Conservation (phyloP, 2,113 vertebrate species). For the Cynocephalus volans region DNA sequence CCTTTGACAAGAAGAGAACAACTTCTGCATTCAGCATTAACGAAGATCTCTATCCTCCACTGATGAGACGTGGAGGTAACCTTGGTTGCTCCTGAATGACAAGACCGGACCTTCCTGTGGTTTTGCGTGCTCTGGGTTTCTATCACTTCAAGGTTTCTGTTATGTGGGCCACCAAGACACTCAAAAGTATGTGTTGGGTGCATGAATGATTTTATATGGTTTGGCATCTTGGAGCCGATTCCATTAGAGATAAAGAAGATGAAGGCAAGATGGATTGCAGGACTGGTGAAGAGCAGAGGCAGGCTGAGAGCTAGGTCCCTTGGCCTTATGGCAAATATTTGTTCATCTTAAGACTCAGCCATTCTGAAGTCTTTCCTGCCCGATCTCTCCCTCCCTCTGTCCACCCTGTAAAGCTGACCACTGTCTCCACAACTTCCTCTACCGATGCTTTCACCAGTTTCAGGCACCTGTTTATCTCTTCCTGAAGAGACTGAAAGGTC, state of each 20-base stretch:
- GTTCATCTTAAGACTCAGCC: background rate
- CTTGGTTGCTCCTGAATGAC: background rate
- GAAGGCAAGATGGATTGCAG: background rate
- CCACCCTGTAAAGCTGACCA: background rate
- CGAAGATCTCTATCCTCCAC: background rate
- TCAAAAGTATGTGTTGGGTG: background rate
- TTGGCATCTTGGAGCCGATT: background rate
- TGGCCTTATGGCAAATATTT: background rate
- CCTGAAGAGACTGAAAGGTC: background rate
- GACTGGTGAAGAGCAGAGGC: background rate
- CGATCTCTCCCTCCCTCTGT: background rate
- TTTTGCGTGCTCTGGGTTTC: background rate
- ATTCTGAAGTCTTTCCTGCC: background rate
- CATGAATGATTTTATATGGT: background rate
- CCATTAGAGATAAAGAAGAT: background rate
- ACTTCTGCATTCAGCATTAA: background rate
- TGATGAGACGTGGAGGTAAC: background rate
- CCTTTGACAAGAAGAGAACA: background rate
- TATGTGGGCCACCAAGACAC: background rate
- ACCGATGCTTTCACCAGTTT: background rate
- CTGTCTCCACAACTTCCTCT: too few relatives aligned
- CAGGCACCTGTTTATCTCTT: background rate
- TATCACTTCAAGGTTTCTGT: slow-evolving; percentile 29
- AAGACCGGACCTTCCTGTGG: background rate
- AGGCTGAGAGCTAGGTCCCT: background rate